Evolutionary conservation across 2,113 vertebrate species (phyloP).

Genomic region (Typhlomys cinereus): DNA sequence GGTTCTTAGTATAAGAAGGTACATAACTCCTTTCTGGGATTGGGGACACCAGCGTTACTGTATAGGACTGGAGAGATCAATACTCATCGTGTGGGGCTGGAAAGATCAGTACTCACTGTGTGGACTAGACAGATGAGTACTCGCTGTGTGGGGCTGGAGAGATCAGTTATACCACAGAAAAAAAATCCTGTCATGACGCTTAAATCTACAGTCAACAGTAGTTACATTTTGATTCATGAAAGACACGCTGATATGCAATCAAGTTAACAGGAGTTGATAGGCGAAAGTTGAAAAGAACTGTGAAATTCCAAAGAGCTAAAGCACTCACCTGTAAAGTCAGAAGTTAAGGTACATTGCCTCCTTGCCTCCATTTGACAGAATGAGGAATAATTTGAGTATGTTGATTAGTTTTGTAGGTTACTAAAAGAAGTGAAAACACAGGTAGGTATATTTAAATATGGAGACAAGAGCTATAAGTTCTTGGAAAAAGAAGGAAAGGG

Average conservation of each 20-base stretch:
- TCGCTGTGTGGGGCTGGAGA: neutral
- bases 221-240: neutral
- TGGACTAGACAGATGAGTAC: too few species aligned
- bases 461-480: neutral
- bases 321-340: neutral
- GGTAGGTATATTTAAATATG: neutral
- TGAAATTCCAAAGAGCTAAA: fast-evolving
- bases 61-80: too few species aligned
- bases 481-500: neutral
- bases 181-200: neutral
- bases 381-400: neutral
- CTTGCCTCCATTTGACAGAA: neutral
- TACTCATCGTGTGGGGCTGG: neutral
- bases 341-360: neutral
- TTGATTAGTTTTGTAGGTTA: neutral
- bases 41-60: too few species aligned
- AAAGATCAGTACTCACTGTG: neutral
- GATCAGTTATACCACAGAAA: neutral
- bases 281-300: neutral
- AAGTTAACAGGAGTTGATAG: neutral
- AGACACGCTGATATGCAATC: neutral
- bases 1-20: neutral
- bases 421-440: neutral
- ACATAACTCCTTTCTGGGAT: neutral
- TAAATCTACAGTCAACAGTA: neutral